Percentiles rank a stretch among this genome's conserved stretches.
Conservation (phyloP, 1,140 invertebrate species). For the Arctopsyche grandis region DNA sequence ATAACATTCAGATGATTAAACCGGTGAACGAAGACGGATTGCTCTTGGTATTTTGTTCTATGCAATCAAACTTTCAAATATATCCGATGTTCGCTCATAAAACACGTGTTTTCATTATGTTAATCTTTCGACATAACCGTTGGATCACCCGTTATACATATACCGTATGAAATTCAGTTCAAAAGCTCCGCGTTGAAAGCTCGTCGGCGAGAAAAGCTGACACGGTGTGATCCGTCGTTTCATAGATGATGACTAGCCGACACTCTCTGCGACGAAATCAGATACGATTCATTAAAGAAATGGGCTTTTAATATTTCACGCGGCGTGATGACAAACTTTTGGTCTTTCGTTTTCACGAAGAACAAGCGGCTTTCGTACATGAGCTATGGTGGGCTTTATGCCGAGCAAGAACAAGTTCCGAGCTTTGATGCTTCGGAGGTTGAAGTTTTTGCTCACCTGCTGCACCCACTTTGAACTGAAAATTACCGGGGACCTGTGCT, state of each 20-base stretch:
- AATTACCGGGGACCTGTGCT: slow-evolving; percentile 9
- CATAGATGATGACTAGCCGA: slow-evolving; percentile 59
- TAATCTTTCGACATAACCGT: too few relatives aligned
- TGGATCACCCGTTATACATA: too few relatives aligned
- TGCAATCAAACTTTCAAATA: too few relatives aligned
- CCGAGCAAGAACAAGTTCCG: slow-evolving; percentile 1
- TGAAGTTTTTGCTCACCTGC: slow-evolving; percentile 42
- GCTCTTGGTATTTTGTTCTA: too few relatives aligned
- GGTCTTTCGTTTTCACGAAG: background rate
- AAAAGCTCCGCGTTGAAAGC: background rate
- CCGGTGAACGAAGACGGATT: too few relatives aligned
- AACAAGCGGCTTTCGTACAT: background rate
- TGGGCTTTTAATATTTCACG: slow-evolving; percentile 66
- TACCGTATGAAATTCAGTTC: too few relatives aligned
- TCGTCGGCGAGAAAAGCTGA: background rate
- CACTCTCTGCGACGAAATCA: slow-evolving; percentile 58
- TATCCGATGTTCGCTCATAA: too few relatives aligned
- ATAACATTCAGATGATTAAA: too few relatives aligned
- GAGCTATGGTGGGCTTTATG: background rate
- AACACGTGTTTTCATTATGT: too few relatives aligned
- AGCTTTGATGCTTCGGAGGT: slow-evolving; percentile 47
- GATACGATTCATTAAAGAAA: slow-evolving; percentile 68
- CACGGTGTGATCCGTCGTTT: slow-evolving; percentile 4
- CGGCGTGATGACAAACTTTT: slow-evolving; percentile 61
- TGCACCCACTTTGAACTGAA: slow-evolving; percentile 25